Percentiles rank a stretch among this genome's conserved stretches.
Evolutionary conservation across 2,113 vertebrate genomes (phyloP).

Genomic region (Uria lomvia): DNA sequence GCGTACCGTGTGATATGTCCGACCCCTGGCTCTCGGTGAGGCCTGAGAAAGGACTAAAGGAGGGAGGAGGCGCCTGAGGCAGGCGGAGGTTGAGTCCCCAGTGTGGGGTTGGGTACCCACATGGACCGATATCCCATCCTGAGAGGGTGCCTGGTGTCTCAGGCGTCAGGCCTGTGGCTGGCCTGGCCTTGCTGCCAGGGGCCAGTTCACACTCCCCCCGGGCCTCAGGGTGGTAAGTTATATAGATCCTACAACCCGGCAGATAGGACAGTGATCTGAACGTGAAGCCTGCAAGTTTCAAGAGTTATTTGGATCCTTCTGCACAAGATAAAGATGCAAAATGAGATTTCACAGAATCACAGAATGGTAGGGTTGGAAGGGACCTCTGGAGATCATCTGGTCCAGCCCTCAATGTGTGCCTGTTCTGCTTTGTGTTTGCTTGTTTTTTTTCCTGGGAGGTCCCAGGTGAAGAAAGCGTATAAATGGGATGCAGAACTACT

Average conservation of each 20-base stretch:
- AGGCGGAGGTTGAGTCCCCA: background rate
- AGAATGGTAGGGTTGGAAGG: too few species aligned
- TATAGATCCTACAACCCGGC: accelerated
- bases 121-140: accelerated
- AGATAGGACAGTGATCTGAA: accelerated
- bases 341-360: background rate
- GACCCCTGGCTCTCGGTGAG: too few species aligned
- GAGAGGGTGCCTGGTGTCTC: accelerated
- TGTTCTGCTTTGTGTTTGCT: background rate
- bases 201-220: accelerated
- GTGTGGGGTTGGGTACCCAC: background rate
- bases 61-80: background rate
- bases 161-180: accelerated
- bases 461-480: background rate
- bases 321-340: background rate
- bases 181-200: too few species aligned
- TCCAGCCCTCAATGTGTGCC: too few species aligned
- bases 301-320: background rate
- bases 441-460: background rate
- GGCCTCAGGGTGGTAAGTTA: accelerated
- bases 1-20: accelerated
- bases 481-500: background rate
- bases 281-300: accelerated
- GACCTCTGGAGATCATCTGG: too few species aligned
- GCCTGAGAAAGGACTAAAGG: background rate